Evolutionary conservation across 2,888 invertebrate genomes (phyloP), one percentile per base, ranked within the genome.

Genomic region (Pseudolycoriella hygida): DNA sequence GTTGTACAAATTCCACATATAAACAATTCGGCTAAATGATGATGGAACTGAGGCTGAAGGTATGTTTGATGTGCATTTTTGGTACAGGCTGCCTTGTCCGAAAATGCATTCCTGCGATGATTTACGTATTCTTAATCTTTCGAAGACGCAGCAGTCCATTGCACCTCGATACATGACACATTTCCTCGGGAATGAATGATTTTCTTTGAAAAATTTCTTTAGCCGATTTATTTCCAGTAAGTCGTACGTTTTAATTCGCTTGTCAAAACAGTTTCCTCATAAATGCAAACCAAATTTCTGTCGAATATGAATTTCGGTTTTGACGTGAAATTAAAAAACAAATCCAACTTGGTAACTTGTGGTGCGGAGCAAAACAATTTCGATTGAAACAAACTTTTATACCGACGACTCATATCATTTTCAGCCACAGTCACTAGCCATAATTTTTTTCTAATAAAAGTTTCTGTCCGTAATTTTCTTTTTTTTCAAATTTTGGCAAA

Each of bases 111-210:
- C 20, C 17, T 37, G 37, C 15, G 37, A 12, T 4, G 37, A 37
- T 14, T 37, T 25, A 25, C 8, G 25, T 25, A 25, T 25, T 25
- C 25, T 25, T 25, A 25, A 25, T 25, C 25, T 25, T 12, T 34
- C 34, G 34, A 34, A 14, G 34, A 12, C 15, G 34, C 34, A 14
- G 30, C 44, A 44, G 43, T 47, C 43, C 42, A 45, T 47, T 47
- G 44, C 25, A 44, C 40, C 43, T 32, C 32, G 41, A 47, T 19
- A 43, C 45, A 47, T 47, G 42, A 47, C 45, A 47, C 47, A 47
- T 47, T 45, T 45, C 8, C 15, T 25, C 25, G 25, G 14, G 17
- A n/a, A 25, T 25, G 25, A 25, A 25, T 25, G 25, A 25, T 25
- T 25, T 8, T 8, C 8, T 25, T 25, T 25, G n/a, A n/a, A n/a